Evolutionary conservation across 2,888 invertebrate genomes (phyloP).

Genomic region (Augiades crinisus): DNA sequence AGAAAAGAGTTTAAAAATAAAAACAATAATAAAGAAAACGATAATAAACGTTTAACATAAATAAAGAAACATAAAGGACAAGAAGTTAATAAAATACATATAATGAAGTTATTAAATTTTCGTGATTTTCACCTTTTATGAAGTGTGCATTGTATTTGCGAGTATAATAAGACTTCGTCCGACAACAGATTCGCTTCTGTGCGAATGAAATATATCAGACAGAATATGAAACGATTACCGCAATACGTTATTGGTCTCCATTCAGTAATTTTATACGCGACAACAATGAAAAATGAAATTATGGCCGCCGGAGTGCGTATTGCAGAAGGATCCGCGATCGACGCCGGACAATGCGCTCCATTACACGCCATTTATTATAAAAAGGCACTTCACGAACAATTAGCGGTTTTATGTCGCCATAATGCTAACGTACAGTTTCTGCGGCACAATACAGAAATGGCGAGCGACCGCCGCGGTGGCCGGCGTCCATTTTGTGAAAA

Average conservation of each 20-base stretch:
- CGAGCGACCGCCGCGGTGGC: constrained; percentile 38
- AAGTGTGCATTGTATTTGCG: too few relatives aligned
- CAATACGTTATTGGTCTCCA: constrained; percentile 14
- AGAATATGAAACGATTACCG: constrained; percentile 11
- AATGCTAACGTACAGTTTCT: constrained; percentile 47
- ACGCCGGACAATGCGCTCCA: constrained; percentile 14
- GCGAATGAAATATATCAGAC: constrained; percentile 2
- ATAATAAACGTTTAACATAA: too few relatives aligned
- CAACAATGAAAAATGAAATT: constrained; percentile 23
- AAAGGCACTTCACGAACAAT: constrained; percentile 48
- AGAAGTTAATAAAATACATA: too few relatives aligned
- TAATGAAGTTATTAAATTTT: too few relatives aligned
- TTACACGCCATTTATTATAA: constrained; percentile 30
- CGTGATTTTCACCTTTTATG: too few relatives aligned
- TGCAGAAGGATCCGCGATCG: constrained; percentile 16
- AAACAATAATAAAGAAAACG: too few relatives aligned
- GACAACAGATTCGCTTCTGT: not conserved
- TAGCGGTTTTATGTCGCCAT: constrained; percentile 58
- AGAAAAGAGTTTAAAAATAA: too few relatives aligned
- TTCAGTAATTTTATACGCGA: constrained; percentile 19
- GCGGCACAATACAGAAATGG: constrained; percentile 52
- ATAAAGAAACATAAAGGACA: too few relatives aligned
- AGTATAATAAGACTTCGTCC: too few relatives aligned
- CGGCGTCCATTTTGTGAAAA: constrained; percentile 62
- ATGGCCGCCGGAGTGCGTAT: constrained; percentile 13